Evolutionary conservation across 2,888 invertebrate species (phyloP).

Genomic region (Poecilobothrus nobilitatus): DNA sequence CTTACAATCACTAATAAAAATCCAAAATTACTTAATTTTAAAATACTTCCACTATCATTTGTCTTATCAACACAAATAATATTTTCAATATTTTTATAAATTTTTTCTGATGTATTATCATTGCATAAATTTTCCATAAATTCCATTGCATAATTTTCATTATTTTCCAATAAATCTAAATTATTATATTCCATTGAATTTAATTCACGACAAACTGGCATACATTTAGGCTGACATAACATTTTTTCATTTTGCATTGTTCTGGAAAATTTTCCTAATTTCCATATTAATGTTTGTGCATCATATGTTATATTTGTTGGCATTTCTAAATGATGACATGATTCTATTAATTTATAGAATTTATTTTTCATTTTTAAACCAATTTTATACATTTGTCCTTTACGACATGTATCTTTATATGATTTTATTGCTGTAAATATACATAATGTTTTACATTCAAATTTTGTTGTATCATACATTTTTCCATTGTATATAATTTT

Average conservation of each 20-base stretch:
- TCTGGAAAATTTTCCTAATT: constrained; percentile 7
- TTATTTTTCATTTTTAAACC: not conserved
- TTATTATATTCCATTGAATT: not conserved
- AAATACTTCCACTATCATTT: not conserved
- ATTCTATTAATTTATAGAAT: not conserved
- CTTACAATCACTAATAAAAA: not conserved
- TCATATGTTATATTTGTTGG: constrained; percentile 10
- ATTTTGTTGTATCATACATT: not conserved
- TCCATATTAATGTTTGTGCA: not conserved
- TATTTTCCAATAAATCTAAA: not conserved
- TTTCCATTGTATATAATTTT: not conserved
- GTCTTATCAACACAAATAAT: not conserved
- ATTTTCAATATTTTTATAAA: not conserved
- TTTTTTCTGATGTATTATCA: not conserved
- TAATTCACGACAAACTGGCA: not conserved
- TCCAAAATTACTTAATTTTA: not conserved
- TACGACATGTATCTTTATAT: not conserved
- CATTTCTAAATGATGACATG: constrained; percentile 7
- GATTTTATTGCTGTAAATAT: constrained; percentile 6
- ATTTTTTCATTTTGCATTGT: not conserved
- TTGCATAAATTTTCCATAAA: not conserved
- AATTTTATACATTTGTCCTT: constrained; percentile 5
- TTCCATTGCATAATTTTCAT: not conserved
- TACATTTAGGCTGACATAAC: constrained; percentile 2
- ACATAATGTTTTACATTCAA: constrained; percentile 10